These are phyloP conservation scores for Zapornia atra DNA, from an alignment of 2,113 vertebrate species.

Conservation along the genomic window DNA sequence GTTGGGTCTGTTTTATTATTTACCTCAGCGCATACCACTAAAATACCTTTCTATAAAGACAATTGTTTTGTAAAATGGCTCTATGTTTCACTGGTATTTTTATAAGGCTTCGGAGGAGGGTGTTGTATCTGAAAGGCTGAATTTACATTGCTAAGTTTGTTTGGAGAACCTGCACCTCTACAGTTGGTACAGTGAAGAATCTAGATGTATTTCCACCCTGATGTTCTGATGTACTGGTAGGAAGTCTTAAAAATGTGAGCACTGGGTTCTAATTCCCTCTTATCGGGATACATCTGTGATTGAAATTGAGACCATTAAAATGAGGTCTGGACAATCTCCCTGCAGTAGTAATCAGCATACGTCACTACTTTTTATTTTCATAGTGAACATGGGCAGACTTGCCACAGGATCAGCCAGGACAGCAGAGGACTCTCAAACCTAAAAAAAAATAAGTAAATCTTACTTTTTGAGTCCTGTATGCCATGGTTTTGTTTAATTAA, in stretches of 20 bases:
- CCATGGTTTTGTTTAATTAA: neutral
- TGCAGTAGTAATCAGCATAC: neutral
- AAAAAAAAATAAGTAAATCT: neutral
- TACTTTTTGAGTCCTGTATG: neutral
- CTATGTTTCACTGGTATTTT: slow-evolving; percentile 61
- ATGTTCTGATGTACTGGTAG: neutral
- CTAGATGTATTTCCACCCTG: neutral
- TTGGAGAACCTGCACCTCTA: neutral
- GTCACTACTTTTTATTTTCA: neutral
- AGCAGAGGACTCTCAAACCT: neutral
- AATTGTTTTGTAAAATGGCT: slow-evolving; percentile 69
- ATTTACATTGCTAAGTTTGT: neutral
- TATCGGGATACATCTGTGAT: neutral
- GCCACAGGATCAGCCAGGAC: neutral
- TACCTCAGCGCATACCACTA: slow-evolving; percentile 66
- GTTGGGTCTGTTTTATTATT: slow-evolving; percentile 56
- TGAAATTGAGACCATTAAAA: neutral
- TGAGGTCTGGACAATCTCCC: neutral
- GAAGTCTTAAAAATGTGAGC: neutral
- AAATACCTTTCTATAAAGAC: slow-evolving; percentile 62
- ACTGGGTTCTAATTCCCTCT: neutral
- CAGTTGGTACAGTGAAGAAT: neutral
- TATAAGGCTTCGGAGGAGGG: slow-evolving; percentile 52
- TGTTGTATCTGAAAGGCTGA: neutral
- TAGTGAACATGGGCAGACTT: neutral